A percentile compares a stretch with the other conserved stretches of the same genome.
Evolutionary conservation across 2,797 vertebrate genomes (phyloP).

Genomic region (Poeciliopsis turneri): DNA sequence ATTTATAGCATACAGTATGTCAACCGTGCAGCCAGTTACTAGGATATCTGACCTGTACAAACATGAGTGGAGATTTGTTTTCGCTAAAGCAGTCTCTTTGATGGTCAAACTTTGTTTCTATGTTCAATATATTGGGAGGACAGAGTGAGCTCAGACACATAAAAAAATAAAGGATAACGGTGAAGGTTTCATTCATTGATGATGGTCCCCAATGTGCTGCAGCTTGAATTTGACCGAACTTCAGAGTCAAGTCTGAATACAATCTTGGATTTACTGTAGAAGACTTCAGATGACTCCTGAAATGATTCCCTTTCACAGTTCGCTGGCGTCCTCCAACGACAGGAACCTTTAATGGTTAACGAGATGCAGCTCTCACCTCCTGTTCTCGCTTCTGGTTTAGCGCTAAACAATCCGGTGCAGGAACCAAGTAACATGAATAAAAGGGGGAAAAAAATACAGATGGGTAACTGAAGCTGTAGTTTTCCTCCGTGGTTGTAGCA

Average conservation of each 20-base stretch:
- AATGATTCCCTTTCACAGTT: slow-evolving; percentile 47
- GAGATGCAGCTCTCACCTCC: slow-evolving; percentile 21
- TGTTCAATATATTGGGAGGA: slow-evolving; percentile 28
- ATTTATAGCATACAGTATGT: slow-evolving; percentile 32
- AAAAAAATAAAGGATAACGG: background rate
- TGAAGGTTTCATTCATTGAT: slow-evolving; percentile 34
- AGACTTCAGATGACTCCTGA: slow-evolving; percentile 32
- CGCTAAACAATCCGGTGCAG: background rate
- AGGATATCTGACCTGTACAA: slow-evolving; percentile 39
- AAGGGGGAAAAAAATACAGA: background rate
- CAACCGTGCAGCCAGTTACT: slow-evolving; percentile 42
- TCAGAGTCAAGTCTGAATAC: slow-evolving; percentile 9
- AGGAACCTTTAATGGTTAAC: slow-evolving; percentile 16
- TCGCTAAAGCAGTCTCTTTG: slow-evolving; percentile 41
- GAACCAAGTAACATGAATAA: background rate
- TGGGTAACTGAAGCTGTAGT: slow-evolving; percentile 28
- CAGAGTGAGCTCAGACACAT: background rate
- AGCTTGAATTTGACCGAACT: slow-evolving; percentile 29
- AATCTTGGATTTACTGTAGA: slow-evolving; percentile 26
- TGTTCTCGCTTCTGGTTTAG: slow-evolving; percentile 10
- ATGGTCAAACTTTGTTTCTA: slow-evolving; percentile 25
- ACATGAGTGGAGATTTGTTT: slow-evolving; percentile 32
- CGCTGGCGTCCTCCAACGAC: slow-evolving; percentile 26
- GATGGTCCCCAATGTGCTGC: slow-evolving; percentile 51
- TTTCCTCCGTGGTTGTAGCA: slow-evolving; percentile 51